These are phyloP conservation scores for Serilophus lunatus DNA, from an alignment of 2,113 vertebrate species.

Conservation along the genomic window DNA sequence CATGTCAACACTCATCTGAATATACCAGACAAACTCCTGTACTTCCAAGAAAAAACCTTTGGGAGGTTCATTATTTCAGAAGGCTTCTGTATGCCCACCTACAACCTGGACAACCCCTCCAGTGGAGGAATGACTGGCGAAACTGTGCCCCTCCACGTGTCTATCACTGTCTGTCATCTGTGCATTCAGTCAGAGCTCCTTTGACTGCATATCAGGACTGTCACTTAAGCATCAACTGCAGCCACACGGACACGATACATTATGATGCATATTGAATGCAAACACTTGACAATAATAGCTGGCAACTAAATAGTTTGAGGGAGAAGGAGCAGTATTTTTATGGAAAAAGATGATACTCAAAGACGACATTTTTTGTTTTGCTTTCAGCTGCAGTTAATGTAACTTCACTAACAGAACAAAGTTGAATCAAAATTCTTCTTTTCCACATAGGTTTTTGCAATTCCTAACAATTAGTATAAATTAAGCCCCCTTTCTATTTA, in stretches of 20 bases:
- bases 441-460: background rate
- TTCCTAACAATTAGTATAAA: background rate
- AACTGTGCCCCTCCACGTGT: background rate
- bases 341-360: background rate
- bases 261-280: background rate
- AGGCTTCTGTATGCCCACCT: background rate
- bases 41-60: background rate
- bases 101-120: background rate
- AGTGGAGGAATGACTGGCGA: background rate
- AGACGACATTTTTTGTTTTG: background rate
- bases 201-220: background rate
- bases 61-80: background rate
- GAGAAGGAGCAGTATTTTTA: background rate
- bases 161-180: background rate
- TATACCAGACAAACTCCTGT: background rate
- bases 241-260: background rate
- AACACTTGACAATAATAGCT: background rate
- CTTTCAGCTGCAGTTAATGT: background rate
- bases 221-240: background rate
- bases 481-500: conserved; percentile 21
- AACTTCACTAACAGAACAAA: conserved; percentile 30
- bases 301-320: background rate
- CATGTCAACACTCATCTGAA: conserved; percentile 37
- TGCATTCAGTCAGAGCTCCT: background rate
- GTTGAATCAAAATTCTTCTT: conserved; percentile 1